Conservation (phyloP, 2,113 vertebrate genomes). For the Aleadryas rufinucha region DNA sequence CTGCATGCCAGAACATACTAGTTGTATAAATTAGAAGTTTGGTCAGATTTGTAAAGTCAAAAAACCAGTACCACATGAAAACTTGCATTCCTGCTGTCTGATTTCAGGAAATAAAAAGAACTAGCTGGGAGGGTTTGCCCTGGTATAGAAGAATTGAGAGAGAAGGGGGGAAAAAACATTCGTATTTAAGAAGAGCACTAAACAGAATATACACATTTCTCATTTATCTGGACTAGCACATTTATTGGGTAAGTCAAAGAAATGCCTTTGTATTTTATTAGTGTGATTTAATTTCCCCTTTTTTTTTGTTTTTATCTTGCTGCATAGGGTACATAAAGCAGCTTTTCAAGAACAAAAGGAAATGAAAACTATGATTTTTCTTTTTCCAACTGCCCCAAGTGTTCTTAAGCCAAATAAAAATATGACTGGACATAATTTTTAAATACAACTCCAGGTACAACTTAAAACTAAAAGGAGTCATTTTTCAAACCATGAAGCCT, state of each 20-base stretch:
- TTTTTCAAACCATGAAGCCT: not conserved
- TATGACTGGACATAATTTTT: not conserved
- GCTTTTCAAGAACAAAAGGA: constrained; percentile 23
- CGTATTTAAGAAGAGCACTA: not conserved
- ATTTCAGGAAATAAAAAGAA: not conserved
- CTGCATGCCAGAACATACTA: not conserved
- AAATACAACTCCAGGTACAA: not conserved
- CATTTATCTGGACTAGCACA: constrained; percentile 12
- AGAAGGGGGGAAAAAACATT: not conserved
- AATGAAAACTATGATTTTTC: constrained; percentile 37
- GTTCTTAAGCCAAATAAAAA: constrained; percentile 28
- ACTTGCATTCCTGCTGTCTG: not conserved
- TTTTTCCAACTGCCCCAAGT: not conserved
- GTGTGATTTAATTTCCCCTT: constrained; percentile 18
- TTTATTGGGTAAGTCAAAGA: constrained; percentile 26
- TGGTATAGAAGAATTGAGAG: not conserved
- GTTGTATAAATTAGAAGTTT: not conserved
- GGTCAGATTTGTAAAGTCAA: not conserved
- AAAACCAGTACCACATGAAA: not conserved
- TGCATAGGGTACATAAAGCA: not conserved
- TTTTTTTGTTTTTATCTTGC: not conserved
- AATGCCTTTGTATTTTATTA: constrained; percentile 14
- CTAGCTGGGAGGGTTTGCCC: not conserved
- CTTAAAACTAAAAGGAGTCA: not conserved
- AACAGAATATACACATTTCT: not conserved